A percentile compares a stretch with the other conserved stretches of the same genome.
These are phyloP conservation scores for Manis javanica DNA, from an alignment of 2,797 vertebrate genomes.

Conservation along the genomic window DNA sequence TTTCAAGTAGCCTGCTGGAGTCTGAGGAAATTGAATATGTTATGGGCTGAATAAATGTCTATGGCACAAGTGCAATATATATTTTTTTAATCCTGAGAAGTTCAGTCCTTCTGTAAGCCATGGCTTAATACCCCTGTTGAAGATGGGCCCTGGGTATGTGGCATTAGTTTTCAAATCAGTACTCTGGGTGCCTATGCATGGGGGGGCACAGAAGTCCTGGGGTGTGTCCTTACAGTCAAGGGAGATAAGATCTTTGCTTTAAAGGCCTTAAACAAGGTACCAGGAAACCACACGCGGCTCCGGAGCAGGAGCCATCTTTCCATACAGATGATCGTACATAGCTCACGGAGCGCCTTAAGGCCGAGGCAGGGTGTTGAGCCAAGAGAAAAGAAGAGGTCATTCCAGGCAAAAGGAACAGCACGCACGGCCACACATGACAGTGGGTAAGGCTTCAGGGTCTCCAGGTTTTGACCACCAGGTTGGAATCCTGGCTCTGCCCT, in stretches of 20 bases:
- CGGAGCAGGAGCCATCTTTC: neutral
- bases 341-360: neutral
- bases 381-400: neutral
- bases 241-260: neutral
- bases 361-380: neutral
- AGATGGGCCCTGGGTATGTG: neutral
- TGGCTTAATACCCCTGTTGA: neutral
- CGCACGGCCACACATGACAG: no score
- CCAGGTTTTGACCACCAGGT: neutral
- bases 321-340: neutral
- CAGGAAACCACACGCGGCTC: neutral
- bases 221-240: neutral
- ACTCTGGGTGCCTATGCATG: neutral
- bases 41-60: neutral
- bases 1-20: conserved; percentile 12
- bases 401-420: neutral
- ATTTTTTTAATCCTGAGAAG: neutral
- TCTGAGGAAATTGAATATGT: neutral
- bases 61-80: neutral
- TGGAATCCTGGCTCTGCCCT: conserved; percentile 2
- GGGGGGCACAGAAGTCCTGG: neutral
- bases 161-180: neutral
- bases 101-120: neutral
- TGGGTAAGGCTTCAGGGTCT: neutral
- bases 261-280: neutral